Percentiles rank a stretch among this genome's conserved stretches.
Conservation (phyloP, 2,888 invertebrate species). For the Prostheceraeus crozeri region DNA sequence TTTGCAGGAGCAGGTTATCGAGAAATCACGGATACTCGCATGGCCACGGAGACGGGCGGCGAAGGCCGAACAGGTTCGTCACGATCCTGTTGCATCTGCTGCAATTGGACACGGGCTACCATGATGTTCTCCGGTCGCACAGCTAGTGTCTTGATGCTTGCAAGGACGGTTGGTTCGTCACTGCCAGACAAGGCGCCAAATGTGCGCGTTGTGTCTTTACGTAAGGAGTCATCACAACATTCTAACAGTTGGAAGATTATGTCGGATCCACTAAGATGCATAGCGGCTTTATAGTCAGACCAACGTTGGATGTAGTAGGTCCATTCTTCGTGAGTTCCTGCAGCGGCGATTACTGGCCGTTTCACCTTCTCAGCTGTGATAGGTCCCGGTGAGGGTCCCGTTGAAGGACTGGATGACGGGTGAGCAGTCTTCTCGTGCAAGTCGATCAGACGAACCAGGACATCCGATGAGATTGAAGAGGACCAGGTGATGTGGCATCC, state of each 20-base stretch:
- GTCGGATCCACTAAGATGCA: constrained; percentile 9
- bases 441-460: too few species aligned
- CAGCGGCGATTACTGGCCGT: not conserved
- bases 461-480: too few species aligned
- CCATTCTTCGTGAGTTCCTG: constrained; percentile 27
- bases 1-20: constrained; percentile 30
- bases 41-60: constrained; percentile 41
- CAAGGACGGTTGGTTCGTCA: constrained; percentile 37
- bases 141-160: constrained; percentile 40
- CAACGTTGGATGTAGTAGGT: not conserved
- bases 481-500: too few species aligned
- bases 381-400: too few species aligned
- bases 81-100: constrained; percentile 42
- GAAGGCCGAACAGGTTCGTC: constrained; percentile 40
- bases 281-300: constrained; percentile 14
- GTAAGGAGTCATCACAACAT: not conserved
- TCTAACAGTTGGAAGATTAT: not conserved
- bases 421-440: too few species aligned
- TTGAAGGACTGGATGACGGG: too few species aligned
- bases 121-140: constrained; percentile 42
- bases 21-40: constrained; percentile 41
- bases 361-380: constrained; percentile 26
- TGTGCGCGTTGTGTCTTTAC: constrained; percentile 46
- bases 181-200: constrained; percentile 35
- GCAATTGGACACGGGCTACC: constrained; percentile 40